These are phyloP conservation scores for Eupithecia exiguata DNA, from an alignment of 2,888 invertebrate genomes.

Conservation along the genomic window DNA sequence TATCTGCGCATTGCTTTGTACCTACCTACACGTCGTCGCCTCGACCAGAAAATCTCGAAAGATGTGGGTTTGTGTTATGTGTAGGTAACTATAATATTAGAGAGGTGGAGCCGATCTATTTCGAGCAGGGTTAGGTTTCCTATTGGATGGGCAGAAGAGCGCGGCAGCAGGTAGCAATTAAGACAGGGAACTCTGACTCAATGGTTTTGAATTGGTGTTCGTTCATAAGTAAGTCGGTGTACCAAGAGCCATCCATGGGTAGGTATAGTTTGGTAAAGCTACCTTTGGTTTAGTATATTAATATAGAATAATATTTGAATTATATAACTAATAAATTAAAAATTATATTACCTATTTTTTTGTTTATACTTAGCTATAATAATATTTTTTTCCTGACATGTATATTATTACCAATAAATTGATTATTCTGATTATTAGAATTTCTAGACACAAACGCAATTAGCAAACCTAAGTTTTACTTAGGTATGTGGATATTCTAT, in stretches of 20 bases:
- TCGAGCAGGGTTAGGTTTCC: not conserved
- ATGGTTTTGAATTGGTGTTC: not conserved
- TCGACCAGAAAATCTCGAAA: slow-evolving; percentile 42
- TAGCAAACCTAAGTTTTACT: not conserved
- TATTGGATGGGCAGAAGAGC: not conserved
- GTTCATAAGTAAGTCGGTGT: not conserved
- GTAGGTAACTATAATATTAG: not conserved
- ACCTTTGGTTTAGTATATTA: not conserved
- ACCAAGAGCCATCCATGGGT: not conserved
- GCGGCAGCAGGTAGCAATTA: not conserved
- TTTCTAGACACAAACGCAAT: not conserved
- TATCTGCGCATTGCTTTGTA: slow-evolving; percentile 55
- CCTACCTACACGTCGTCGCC: slow-evolving; percentile 47
- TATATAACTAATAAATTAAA: too few relatives aligned
- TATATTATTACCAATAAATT: too few relatives aligned
- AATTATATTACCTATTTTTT: too few relatives aligned
- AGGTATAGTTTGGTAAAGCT: not conserved
- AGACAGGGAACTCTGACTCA: not conserved
- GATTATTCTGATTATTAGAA: too few relatives aligned
- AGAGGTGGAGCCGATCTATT: not conserved
- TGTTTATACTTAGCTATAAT: too few relatives aligned
- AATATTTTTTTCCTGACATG: too few relatives aligned
- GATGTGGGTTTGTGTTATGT: not conserved
- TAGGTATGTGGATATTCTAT: not conserved
- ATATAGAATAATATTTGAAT: too few relatives aligned